Evolutionary conservation across 92 coral and sea anemone genomes (phyloP), one percentile per base, ranked within the genome.

Genomic region (Phenganax marumi): DNA sequence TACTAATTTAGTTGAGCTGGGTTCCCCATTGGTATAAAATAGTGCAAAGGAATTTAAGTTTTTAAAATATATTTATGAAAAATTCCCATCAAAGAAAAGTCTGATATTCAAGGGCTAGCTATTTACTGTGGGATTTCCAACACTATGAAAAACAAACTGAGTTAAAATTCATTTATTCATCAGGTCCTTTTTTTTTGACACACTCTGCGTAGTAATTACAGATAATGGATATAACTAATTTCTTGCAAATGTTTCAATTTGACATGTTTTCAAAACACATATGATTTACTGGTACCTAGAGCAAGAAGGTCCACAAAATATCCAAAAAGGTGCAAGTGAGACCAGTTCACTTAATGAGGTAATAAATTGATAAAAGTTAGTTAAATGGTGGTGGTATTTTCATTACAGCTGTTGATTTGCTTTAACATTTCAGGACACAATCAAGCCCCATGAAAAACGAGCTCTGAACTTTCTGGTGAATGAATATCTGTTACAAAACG

Each of bases 401-500:
- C 43, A 5, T 33, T 2, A 33, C 43, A 33, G 43, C 5, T 33
- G 43, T 33, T 33, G 43, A 33, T 33, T 33, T 33, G 5, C 43
- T 33, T 33, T 33, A 33, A 33, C 5, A 33, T 33, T 33, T 58
- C 23, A 92, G 97, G 97, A 92, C 65, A 89, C 91, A 13, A 90
- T 96, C 21, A 96, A 93, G 76, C 97, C 99, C 2, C 90, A 96
- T 89, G 99, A 96, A 68, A 89, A 89, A 60, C 81, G 99, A 75
- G 99, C 99, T 17, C 46, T 96, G 68, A 92, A 96, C 80, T 96
- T 89, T 80, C 88, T 96, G n/a, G 99, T 96, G 24, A 96, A 96
- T 89, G 99, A 96, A 62, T 92, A 91, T 78, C 85, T 96, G 47
- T 65, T 96, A 53, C 85, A 86, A 70, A 90, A 91, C 83, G 91